Base-by-base conservation (phyloP, 2,113 vertebrate species). In the Mirza zaza region DNA sequence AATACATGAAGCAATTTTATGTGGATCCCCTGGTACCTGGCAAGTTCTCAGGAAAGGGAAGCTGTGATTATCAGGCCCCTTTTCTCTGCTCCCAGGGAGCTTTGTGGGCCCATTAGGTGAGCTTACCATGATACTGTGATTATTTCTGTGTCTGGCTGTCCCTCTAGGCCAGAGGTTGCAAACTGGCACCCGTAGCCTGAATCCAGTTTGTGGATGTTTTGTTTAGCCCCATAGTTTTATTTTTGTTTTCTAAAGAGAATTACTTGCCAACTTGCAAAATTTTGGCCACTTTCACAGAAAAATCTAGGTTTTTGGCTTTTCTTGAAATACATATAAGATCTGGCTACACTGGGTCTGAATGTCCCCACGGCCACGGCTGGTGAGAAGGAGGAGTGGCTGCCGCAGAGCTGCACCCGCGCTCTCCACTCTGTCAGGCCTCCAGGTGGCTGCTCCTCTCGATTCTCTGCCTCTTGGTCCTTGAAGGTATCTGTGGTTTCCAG, bases 381-480 rank as follows among this genome's bases (percentile, higher is more conserved):
- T 25, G 39, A 6, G 20, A 29, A 50, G 29, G 10, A 36, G 17
- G 2, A 1, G 32, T 0, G 2, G 80, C 25, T 15, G 42, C 6
- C 17, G 0, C 52, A 18, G 52, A 18, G 17, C 17, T 18, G 52
- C 6, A 0, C 17, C 52, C 18, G 52, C 17, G 5, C 17, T 57
- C 55, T 57, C 20, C 20, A 6, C 55, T 57, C 55, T 21, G 20
- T 21, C 55, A 7, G 20, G 20, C 55, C 21, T 21, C 18, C 55
- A 21, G 7, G 20, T 61, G 59, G 59, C 55, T 2, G 3, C 17
- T 50, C n/a, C 73, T 80, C 76, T 42, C 42, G 3, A 21, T 48
- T 42, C 61, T 80, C 57, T 34, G 55, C 71, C 61, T 93, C n/a
- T 34, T 55, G n/a, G 14, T 55, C 10, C 20, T 71, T 61, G 59